Conservation (phyloP, 2,797 vertebrate species). For the Ataeniobius toweri region DNA sequence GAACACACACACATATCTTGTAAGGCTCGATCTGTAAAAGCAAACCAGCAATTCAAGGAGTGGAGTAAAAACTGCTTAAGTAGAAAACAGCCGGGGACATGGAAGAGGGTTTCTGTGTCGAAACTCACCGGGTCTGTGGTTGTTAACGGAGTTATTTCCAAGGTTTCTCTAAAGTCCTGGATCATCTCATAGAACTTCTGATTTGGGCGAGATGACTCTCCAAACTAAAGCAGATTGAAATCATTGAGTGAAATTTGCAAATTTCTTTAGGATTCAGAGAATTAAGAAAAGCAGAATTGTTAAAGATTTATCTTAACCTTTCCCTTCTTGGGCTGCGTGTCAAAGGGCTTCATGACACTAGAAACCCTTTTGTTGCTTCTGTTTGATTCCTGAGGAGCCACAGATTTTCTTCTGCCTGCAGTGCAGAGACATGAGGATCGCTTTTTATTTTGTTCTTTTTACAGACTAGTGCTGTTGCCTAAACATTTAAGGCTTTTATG, state of each 20-base stretch:
- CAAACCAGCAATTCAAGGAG: background rate
- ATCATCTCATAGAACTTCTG: slow-evolving; percentile 97
- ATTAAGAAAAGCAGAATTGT: background rate
- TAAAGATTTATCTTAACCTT: slow-evolving; percentile 78
- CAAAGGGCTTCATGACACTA: slow-evolving; percentile 79
- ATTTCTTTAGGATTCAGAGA: background rate
- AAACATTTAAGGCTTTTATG: background rate
- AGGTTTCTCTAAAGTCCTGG: slow-evolving; percentile 87
- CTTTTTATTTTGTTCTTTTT: background rate
- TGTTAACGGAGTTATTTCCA: slow-evolving; percentile 84
- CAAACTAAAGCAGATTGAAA: slow-evolving; percentile 77
- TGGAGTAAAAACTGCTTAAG: background rate
- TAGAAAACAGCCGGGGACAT: background rate
- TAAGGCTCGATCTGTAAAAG: slow-evolving; percentile 84
- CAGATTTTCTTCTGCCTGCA: slow-evolving; percentile 84
- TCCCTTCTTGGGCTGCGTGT: slow-evolving; percentile 83
- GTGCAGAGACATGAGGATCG: background rate
- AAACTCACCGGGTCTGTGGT: slow-evolving; percentile 83
- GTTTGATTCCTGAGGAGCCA: slow-evolving; percentile 82
- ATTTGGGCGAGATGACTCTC: slow-evolving; percentile 84
- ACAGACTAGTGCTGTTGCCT: background rate
- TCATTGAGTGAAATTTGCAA: background rate
- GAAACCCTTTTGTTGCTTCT: slow-evolving; percentile 89
- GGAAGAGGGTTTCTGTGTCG: background rate
- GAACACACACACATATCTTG: slow-evolving; percentile 94